Conservation (phyloP, 2,113 vertebrate genomes). For the Pseudolaguvia tuberculata region DNA sequence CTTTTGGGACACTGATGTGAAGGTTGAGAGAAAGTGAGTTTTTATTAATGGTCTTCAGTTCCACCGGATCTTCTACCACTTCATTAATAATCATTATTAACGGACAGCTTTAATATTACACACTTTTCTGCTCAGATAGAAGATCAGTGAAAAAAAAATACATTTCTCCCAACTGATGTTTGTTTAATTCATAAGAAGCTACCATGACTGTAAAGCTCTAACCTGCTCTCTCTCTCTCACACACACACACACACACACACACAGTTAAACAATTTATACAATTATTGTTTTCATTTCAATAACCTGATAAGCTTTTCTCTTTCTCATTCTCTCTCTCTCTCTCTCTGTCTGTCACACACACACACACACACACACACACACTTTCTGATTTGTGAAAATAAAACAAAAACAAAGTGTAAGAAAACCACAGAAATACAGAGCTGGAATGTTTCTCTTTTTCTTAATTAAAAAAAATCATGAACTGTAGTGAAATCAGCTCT, state of each 20-base stretch:
- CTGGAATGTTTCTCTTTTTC: slow-evolving; percentile 32
- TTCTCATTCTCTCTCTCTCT: neutral
- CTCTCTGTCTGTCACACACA: neutral
- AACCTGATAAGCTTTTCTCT: neutral
- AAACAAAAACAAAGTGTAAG: slow-evolving; percentile 24
- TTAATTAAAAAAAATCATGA: neutral
- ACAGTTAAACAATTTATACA: neutral
- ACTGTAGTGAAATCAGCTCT: slow-evolving; percentile 13
- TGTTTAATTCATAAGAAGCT: slow-evolving; percentile 32
- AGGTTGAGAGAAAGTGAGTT: neutral
- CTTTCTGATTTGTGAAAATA: neutral
- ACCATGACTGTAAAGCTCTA: slow-evolving; percentile 21
- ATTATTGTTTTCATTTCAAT: neutral
- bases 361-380: too few species aligned
- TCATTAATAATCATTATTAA: too few species aligned
- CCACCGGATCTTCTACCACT: too few species aligned
- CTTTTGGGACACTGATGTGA: too few species aligned
- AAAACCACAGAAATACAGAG: slow-evolving; percentile 24
- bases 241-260: neutral
- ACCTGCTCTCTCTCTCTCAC: neutral
- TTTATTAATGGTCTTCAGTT: too few species aligned
- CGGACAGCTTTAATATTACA: neutral
- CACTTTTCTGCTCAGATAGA: neutral
- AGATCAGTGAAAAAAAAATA: neutral
- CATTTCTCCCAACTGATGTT: slow-evolving; percentile 22